Base-by-base conservation (phyloP, 2,888 invertebrate genomes). In the Eupithecia centaureata region DNA sequence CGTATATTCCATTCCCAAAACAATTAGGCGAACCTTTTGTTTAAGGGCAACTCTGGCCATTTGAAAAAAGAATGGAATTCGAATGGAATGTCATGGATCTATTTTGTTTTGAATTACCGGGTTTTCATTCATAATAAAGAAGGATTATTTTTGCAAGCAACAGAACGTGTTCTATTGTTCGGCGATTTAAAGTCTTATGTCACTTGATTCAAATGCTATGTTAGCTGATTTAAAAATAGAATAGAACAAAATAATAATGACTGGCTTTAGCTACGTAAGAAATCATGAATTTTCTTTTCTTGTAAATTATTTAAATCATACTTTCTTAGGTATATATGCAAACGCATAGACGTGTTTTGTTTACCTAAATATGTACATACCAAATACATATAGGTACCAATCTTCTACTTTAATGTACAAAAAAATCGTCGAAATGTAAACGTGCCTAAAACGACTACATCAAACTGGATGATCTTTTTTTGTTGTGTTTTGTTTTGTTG, bases 21-120 rank as follows among this genome's bases (percentile, higher is more conserved):
- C 86, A 87, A 89, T 89, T 88, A 87, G 77, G 80, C 78, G 76
- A 70, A 74, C 81, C 82, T 72, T 87, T 89, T 87, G 86, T 89
- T 89, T 88, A 87, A 79, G 38, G 74, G 75, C 70, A 75, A 70
- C 81, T 79, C 79, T 80, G 81, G 79, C 75, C 82, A 60, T 69
- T 68, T 67, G 65, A 77, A 72, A 62, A 59, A 57, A 38, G 67
- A 62, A 69, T 64, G 60, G 54, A 38, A 61, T 15, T 22, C 15
- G 27, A 27, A 35, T 35, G 12, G 47, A 22, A 47, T 47, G 47
- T 22, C 22, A 47, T 22, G 22, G 32, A 57, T 57, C 57, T 57
- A 32, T 57, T 57, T 57, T 33, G 57, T 57, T 57, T 57, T 33
- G 32, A 57, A 32, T 57, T 32, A 33, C 30, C 32, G 28, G 10